These are phyloP conservation scores for Enteromius argenteus DNA, from an alignment of 2,797 vertebrate genomes.

Conservation along the genomic window DNA sequence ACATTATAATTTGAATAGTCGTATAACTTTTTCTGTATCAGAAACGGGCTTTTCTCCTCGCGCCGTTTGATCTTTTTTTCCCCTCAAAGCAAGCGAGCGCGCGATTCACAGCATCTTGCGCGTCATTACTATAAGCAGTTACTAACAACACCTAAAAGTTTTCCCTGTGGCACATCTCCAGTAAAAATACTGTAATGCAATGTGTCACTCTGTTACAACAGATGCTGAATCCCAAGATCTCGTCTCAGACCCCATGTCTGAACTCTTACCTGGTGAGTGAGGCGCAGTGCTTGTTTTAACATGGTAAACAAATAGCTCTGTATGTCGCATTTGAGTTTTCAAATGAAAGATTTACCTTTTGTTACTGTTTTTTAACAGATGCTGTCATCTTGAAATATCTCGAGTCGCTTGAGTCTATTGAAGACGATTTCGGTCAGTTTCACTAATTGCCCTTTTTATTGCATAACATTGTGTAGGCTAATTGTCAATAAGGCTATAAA, in stretches of 20 bases:
- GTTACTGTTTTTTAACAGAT: background rate
- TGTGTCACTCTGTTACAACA: background rate
- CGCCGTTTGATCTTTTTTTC: background rate
- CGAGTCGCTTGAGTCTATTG: slow-evolving; percentile 22
- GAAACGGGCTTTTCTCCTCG: background rate
- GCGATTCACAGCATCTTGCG: background rate
- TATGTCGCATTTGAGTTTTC: background rate
- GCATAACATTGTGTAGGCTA: background rate
- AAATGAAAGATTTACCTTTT: background rate
- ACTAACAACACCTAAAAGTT: background rate
- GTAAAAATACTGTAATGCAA: background rate
- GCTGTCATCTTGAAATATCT: background rate
- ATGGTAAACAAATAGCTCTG: background rate
- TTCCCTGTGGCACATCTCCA: background rate
- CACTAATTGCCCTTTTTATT: background rate
- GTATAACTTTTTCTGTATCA: background rate
- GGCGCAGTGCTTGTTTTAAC: background rate
- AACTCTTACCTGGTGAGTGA: slow-evolving; percentile 34
- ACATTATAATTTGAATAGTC: background rate
- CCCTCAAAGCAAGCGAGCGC: no score
- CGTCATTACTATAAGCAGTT: background rate
- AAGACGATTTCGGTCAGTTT: slow-evolving; percentile 52
- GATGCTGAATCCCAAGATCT: slow-evolving; percentile 19
- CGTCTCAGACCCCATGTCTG: background rate
- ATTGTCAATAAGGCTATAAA: background rate